phyloP scores from a whole-genome alignment of 2,113 vertebrate genomes.

The Passer montanus region DNA sequence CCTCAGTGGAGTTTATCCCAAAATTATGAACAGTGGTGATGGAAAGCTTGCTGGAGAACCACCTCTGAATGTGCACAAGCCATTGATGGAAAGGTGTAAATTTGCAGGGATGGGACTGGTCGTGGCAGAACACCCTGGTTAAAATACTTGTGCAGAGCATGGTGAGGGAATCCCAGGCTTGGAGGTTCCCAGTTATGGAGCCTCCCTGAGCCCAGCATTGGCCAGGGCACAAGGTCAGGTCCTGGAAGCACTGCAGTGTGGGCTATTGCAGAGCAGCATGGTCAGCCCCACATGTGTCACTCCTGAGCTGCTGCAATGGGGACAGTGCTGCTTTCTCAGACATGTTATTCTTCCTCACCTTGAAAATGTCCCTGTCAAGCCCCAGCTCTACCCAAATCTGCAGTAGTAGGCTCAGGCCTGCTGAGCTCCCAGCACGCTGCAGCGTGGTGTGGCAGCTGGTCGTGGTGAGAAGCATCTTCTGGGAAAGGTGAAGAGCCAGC shows the following conservation, averaged over 20 bases:
- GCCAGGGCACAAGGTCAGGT: neutral
- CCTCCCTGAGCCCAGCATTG: neutral
- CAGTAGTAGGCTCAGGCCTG: neutral
- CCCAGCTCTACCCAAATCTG: neutral
- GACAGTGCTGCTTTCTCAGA: neutral
- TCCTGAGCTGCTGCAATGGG: neutral
- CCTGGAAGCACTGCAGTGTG: rapidly evolving
- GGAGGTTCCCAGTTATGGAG: neutral
- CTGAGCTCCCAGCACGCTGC: rapidly evolving
- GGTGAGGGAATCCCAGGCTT: neutral
- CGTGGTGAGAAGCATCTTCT: neutral
- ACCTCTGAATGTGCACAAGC: neutral
- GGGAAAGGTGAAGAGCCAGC: constrained; percentile 5
- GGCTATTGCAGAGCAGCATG: neutral
- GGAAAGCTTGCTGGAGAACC: neutral
- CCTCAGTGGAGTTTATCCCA: neutral
- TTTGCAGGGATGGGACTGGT: neutral
- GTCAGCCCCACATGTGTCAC: neutral
- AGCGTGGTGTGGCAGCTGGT: neutral
- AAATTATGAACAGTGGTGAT: neutral
- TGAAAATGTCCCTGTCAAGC: neutral
- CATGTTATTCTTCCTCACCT: neutral
- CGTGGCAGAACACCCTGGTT: neutral
- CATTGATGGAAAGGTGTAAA: neutral
- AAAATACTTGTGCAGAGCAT: neutral